These are phyloP conservation scores for Drosophila sp. DNA, from an alignment of 1,140 invertebrate genomes.

Conservation along the genomic window DNA sequence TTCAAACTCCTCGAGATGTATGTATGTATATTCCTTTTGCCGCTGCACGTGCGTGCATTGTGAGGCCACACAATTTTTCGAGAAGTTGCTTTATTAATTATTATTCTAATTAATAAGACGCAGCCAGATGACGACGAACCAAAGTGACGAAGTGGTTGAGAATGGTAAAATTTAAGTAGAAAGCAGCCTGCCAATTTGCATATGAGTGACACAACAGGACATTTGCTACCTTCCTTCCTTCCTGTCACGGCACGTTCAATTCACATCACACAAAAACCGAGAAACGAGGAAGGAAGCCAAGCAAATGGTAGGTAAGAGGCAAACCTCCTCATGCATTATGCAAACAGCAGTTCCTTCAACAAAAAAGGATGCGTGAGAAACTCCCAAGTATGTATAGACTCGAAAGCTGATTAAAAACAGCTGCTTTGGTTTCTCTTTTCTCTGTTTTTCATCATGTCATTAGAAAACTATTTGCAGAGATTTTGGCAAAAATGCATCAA, in stretches of 20 bases:
- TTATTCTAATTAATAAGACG: conserved; percentile 82
- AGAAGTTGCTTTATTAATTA: conserved; percentile 79
- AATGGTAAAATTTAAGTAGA: conserved; percentile 5
- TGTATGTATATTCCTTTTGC: conserved; percentile 17
- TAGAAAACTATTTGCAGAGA: conserved; percentile 13
- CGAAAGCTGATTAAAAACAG: conserved; percentile 43
- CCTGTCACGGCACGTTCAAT: conserved; percentile 52
- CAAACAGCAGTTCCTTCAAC: conserved; percentile 25
- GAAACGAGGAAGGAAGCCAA: conserved; percentile 29
- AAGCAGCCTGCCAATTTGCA: conserved; percentile 69
- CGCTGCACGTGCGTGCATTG: conserved; percentile 66
- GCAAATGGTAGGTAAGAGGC: conserved; percentile 26
- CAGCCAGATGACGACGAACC: conserved; percentile 34
- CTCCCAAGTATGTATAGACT: conserved; percentile 26
- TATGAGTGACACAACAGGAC: conserved; percentile 82
- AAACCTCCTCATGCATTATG: conserved; percentile 68
- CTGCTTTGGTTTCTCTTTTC: background rate
- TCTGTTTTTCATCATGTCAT: background rate
- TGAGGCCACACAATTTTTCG: conserved; percentile 32
- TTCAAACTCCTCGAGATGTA: too few relatives aligned
- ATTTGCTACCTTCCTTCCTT: conserved; percentile 74
- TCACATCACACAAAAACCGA: too few relatives aligned
- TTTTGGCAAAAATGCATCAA: conserved; percentile 37
- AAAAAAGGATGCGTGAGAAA: conserved; percentile 71
- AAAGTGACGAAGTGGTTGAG: conserved; percentile 6